phyloP scores from a whole-genome alignment of 2,888 invertebrate genomes.

The Scaeva pyrastri region DNA sequence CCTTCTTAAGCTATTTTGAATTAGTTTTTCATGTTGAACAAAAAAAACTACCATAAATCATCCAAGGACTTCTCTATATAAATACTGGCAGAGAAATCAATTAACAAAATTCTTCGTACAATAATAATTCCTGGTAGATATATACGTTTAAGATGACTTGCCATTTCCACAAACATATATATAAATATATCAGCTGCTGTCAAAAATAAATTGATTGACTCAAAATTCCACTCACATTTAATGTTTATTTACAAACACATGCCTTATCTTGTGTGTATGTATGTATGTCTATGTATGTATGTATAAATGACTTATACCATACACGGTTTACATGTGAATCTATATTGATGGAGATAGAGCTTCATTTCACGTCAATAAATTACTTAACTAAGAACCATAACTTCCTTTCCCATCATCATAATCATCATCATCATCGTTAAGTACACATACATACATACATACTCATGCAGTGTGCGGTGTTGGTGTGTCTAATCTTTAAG shows the following conservation, averaged over 20 bases:
- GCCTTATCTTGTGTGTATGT: neutral
- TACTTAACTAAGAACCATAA: conserved; percentile 13
- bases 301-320: no score
- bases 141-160: neutral
- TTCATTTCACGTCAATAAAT: neutral
- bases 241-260: conserved; percentile 10
- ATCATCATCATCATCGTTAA: conserved; percentile 10
- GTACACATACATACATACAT: neutral
- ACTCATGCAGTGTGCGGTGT: no score
- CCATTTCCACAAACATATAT: neutral
- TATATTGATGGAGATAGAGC: neutral
- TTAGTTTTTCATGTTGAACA: neutral
- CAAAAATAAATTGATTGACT: conserved; percentile 21
- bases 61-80: neutral
- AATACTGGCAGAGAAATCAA: neutral
- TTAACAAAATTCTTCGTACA: neutral
- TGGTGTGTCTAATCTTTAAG: conserved; percentile 7
- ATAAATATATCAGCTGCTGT: neutral
- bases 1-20: no score
- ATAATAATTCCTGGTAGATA: neutral
- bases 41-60: neutral
- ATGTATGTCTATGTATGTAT: no score
- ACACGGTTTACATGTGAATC: no score
- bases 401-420: neutral
- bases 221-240: conserved; percentile 16